Evolutionary conservation across 2,888 invertebrate genomes (phyloP), one percentile per base, ranked within the genome.

Genomic region (Acleris literana): DNA sequence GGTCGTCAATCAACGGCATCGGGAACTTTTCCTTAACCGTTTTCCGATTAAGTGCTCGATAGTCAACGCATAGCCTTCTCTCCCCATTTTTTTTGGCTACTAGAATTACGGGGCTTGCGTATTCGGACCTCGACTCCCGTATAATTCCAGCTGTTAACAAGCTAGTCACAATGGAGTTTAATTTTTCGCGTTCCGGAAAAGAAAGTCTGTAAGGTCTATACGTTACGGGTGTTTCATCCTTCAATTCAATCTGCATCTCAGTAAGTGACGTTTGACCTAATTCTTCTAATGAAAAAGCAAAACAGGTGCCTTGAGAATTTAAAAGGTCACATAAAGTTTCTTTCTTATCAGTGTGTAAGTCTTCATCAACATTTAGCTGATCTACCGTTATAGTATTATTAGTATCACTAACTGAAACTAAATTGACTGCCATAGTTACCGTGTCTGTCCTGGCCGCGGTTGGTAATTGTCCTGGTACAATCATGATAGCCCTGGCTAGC

Each of bases 61-160:
- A 52, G n/a, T 60, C 60, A 3, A 60, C 52, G 18, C 60, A 60
- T 11, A 54, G 39, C 7, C 54, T 48, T 20, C 29, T 48, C 3
- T 49, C 55, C 17, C 54, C 54, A 39, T 63, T 62, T 43, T 29
- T 62, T 48, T 53, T 22, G 1, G 25, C 25, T 25, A 62, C 55
- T 11, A 62, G 20, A 33, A 62, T 55, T 5, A 55, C 49, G 46
- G 55, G 59, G 13, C 55, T 55, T 3, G 54, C 53, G 20, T 62
- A 62, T 48, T 62, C 54, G 5, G 54, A 55, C 5, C 33, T 54
- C 22, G 62, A 62, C 33, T 62, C 62, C 11, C 55, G 48, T 55
- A 62, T 48, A 25, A 62, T 55, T n/a, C 52, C 29, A 18, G 16
- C 64, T 43, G 58, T 17, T 29, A 64, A 20, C 3, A 64, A 25